Percentiles rank a stretch among this genome's conserved stretches.
phyloP scores from a whole-genome alignment of 2,797 vertebrate species.

The Fistularia tabacaria region DNA sequence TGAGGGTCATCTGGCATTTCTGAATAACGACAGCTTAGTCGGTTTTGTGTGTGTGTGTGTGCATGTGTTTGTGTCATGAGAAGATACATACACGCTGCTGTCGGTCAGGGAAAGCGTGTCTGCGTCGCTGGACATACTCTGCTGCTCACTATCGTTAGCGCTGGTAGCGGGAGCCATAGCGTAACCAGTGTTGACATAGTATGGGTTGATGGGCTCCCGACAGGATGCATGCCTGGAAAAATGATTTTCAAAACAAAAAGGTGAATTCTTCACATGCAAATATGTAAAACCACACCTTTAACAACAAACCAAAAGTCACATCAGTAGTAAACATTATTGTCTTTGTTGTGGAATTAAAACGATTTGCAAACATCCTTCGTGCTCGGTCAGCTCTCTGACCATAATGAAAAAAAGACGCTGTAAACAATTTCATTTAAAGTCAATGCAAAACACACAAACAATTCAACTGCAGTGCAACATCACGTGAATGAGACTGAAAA shows the following conservation, averaged over 20 bases:
- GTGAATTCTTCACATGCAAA: too few species aligned
- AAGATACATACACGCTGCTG: constrained; percentile 89
- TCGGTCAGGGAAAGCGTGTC: constrained; percentile 94
- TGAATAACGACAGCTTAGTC: too few species aligned
- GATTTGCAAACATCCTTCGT: background rate
- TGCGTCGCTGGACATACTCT: constrained; percentile 97
- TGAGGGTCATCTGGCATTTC: too few species aligned
- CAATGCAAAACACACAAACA: background rate
- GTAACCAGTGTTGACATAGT: constrained; percentile 88
- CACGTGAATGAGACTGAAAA: background rate
- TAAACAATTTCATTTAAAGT: background rate
- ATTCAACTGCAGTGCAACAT: background rate
- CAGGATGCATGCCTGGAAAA: constrained; percentile 68
- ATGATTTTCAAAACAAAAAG: background rate
- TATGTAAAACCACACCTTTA: too few species aligned
- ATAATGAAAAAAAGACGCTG: too few species aligned
- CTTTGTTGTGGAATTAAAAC: too few species aligned
- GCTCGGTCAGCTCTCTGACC: background rate
- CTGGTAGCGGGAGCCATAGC: constrained; percentile 91
- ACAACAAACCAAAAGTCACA: too few species aligned
- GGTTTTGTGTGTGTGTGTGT: too few species aligned
- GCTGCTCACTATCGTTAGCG: constrained; percentile 96
- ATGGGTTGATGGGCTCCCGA: constrained; percentile 88
- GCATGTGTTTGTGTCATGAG: background rate
- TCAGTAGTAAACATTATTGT: too few species aligned